These are phyloP conservation scores for Epizoanthus fatuus DNA, from an alignment of 92 coral and sea anemone species.

Conservation along the genomic window DNA sequence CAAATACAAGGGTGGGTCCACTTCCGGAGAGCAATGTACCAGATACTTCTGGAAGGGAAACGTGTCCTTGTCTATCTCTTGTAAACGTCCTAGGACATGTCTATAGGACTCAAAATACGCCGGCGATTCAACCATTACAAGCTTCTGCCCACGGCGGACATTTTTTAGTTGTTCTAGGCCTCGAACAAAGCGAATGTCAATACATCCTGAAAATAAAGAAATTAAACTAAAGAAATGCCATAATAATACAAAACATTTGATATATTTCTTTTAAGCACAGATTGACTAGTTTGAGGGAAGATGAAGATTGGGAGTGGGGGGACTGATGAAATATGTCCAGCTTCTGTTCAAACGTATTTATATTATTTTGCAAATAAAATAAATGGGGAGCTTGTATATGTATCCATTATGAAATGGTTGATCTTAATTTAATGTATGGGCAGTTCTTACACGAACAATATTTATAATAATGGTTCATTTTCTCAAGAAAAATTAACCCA, in stretches of 20 bases:
- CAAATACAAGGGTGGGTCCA: conserved; percentile 80
- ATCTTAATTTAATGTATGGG: too few species aligned
- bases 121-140: conserved; percentile 90
- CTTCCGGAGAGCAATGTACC: conserved; percentile 79
- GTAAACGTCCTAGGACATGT: conserved; percentile 78
- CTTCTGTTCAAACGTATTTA: too few species aligned
- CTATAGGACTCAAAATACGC: conserved; percentile 93
- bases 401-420: too few species aligned
- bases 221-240: not conserved
- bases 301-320: too few species aligned
- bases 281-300: not conserved
- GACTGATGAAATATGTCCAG: too few species aligned
- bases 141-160: conserved; percentile 35
- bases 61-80: conserved; percentile 66
- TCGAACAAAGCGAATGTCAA: conserved; percentile 86
- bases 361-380: too few species aligned
- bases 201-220: conserved; percentile 15
- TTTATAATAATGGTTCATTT: too few species aligned
- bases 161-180: conserved; percentile 36
- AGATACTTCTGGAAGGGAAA: conserved; percentile 88
- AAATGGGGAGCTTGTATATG: too few species aligned
- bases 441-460: too few species aligned
- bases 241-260: not conserved
- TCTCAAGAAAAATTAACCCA: not conserved
- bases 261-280: not conserved